Base-by-base conservation (phyloP, 64 coral and sea anemone genomes). In the Montipora cactus region DNA sequence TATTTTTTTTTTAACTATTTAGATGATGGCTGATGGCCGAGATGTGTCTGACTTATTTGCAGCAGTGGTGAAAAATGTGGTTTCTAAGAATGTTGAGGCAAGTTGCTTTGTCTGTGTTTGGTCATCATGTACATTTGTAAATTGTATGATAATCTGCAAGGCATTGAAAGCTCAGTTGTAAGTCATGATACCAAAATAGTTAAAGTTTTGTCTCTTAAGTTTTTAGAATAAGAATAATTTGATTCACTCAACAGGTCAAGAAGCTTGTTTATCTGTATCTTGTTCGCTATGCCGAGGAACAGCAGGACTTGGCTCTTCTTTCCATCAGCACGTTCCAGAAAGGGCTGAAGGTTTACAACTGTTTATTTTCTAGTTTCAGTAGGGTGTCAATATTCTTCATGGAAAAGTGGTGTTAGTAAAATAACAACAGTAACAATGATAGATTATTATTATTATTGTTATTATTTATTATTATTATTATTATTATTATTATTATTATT, bases 291-390 rank as follows among this genome's bases (percentile, higher is more conserved):
- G 97, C 97, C 3, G 97, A 98, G 48, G 97, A 98, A 51, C 97
- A 98, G 20, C 97, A 98, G 51, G 97, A 98, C 78, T 88, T 98
- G 12, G 97, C 97, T 23, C 79, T 98, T 2, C 88, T 98, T 1
- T 98, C 97, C 55, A 98, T 98, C 37, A 98, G 97, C 82, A 98
- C 97, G 47, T 98, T 98, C 79, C 97, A 98, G 48, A 98, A 95
- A 87, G 97, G 91, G 25, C 79, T 98, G 9, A 98, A 98, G 97
- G 97, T 98, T 64, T 44, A 76, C 61, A 14, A 11, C 61, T 64
- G 9, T 64, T 64, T 14, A 64, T 64, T 64, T 64, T 64, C 14
- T 16, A 12, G 4, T 4, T 64, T 16, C 13, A 64, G 61, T 12
- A 64, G 10, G 13, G 4, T 64, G 13, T 4, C 13, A 4, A 14